Evolutionary conservation across 2,113 vertebrate species (phyloP), one percentile per base, ranked within the genome.

Genomic region (Ardeotis arabs): DNA sequence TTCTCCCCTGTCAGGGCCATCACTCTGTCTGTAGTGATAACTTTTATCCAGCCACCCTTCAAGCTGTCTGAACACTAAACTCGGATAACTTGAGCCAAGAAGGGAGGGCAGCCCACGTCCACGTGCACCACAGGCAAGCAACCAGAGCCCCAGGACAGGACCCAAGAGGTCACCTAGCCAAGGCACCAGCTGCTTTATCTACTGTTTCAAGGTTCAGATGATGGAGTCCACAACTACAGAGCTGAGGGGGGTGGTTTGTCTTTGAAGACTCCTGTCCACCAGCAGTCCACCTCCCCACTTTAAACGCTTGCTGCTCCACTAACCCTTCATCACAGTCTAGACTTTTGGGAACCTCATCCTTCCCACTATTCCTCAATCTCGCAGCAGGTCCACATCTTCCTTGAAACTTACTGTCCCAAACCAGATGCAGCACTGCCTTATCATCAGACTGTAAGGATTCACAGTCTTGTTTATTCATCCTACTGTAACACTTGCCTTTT

Each of bases 121-220:
- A 44, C 1, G 1, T 28, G 9, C 45, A 93, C 4, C 66, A 31
- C 23, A 66, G 22, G 25, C 0, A 1, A 67, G 50, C 0, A 0
- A 79, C 23, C 60, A 62, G 58, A 79, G 41, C 23, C 41, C 55
- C 31, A 12, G 22, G 24, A 31, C 18, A 79, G 28, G 41, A 63
- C 12, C 13, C 1, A 1, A 50, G 53, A 49, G 21, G 37, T 63
- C 47, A 39, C 33, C 25, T 50, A 67, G 33, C 47, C 25, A 69
- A 70, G 64, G 50, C n/a, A 78, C 21, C 52, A 62, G 20, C 39
- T 78, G 21, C n/a, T 73, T 72, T 18, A 72, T 23, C 15, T 72
- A 1, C 16, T 84, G 50, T 20, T 78, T 90, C 55, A 44, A 80
- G 55, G 44, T 64, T 39, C 62, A 59, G 31, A 10, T n/a, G 14